Base-by-base conservation (phyloP, 2,797 vertebrate species). In the Mus minutoides region DNA sequence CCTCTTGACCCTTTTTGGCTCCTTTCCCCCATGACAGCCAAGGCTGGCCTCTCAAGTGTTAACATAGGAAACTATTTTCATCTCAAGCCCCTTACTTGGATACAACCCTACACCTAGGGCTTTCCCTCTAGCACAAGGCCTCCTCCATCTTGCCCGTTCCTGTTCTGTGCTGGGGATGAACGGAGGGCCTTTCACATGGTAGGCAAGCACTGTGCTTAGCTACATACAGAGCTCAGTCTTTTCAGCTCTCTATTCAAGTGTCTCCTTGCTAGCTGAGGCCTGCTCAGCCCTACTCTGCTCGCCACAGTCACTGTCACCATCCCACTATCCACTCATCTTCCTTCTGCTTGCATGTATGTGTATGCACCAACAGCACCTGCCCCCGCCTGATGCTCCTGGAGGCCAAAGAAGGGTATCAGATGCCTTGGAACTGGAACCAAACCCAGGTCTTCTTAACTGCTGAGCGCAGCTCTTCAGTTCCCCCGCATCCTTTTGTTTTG, bases 31-130 rank as follows among this genome's bases (percentile, higher is more conserved):
- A 54, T 34, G 37, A 83, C 3, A 79, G 89, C 31, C 19, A 40
- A 43, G 71, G 0, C 83, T 31, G 26, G 78, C 56, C 80, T 95
- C 69, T 88, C 52, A 69, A 62, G 29, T 60, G 56, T 52, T 96
- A 73, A 83, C 58, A 91, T 8, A n/a, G 58, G 82, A 83, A 94
- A 62, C 17, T 52, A 89, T 60, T 95, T 14, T 79, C 24, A 79
- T 73, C n/a, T 94, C 52, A 37, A 52, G 10, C 14, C 54, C 54
- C 34, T 34, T 13, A 49, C 34, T 86, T 14, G 46, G 56, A 73
- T 49, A 6, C 9, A 22, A n/a, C 69, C 37, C 43, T 94, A 26
- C 0, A 2, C 78, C 40, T 49, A 40, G 67, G 88, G 78, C 21
- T 78, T 11, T 88, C 77, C 2, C 2, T 24, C 56, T 3, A 80